These are phyloP conservation scores for Perca flavescens DNA, from an alignment of 2,113 vertebrate genomes.

Conservation along the genomic window DNA sequence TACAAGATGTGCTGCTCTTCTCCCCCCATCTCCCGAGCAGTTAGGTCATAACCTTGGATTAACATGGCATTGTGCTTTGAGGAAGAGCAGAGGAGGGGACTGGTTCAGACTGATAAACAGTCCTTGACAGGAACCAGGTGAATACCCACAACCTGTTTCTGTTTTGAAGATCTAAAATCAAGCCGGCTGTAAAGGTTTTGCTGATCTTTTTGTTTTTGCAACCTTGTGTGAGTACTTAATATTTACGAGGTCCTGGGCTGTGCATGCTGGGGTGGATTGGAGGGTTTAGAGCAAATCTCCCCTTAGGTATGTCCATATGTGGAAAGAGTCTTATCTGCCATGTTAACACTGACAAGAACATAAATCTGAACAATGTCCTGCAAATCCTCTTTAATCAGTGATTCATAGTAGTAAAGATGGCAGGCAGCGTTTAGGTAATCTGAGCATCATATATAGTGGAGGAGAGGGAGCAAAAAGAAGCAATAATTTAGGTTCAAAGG, in stretches of 20 bases:
- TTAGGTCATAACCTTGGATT: constrained; percentile 52
- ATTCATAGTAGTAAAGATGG: not conserved
- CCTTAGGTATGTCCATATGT: constrained; percentile 45
- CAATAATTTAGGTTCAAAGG: constrained; percentile 15
- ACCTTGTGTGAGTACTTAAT: constrained; percentile 19
- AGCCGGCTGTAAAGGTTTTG: constrained; percentile 26
- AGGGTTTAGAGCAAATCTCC: constrained; percentile 21
- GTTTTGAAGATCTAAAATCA: constrained; percentile 37
- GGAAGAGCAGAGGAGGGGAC: constrained; percentile 44
- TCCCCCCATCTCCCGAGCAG: not conserved
- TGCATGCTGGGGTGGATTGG: constrained; percentile 27
- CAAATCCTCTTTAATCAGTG: constrained; percentile 29
- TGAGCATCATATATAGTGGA: constrained; percentile 17
- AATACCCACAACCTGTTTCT: constrained; percentile 46
- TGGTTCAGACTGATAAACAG: constrained; percentile 45
- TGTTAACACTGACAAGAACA: constrained; percentile 32
- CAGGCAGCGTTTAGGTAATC: constrained; percentile 5
- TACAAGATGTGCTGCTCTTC: constrained; percentile 26
- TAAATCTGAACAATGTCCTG: constrained; percentile 27
- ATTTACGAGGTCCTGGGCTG: constrained; percentile 49
- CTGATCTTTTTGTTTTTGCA: constrained; percentile 11
- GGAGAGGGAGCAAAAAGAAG: constrained; percentile 13
- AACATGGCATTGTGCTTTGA: constrained; percentile 39
- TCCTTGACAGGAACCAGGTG: constrained; percentile 43
- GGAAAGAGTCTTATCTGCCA: constrained; percentile 42